phyloP scores from a whole-genome alignment of 1,140 invertebrate genomes.

The Liolophura sinensis region DNA sequence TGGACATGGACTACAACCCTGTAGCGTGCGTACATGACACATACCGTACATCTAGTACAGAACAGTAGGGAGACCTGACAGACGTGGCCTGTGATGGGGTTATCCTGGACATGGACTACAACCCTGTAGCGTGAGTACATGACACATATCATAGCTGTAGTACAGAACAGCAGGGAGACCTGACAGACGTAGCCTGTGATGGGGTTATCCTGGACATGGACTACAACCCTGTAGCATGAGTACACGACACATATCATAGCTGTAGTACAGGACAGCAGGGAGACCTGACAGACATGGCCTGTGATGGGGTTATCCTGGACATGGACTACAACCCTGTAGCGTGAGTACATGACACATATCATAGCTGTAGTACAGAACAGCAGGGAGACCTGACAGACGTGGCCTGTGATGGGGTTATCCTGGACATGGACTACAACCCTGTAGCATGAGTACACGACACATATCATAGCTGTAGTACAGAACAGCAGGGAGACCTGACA shows the following conservation, averaged over 20 bases:
- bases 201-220: constrained; percentile 56
- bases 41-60: too few species aligned
- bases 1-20: constrained; percentile 25
- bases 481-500: constrained; percentile 4
- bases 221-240: constrained; percentile 43
- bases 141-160: too few species aligned
- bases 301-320: constrained; percentile 55
- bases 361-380: constrained; percentile 5
- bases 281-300: constrained; percentile 24
- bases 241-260: not conserved
- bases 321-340: constrained; percentile 48
- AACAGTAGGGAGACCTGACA: too few species aligned
- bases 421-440: constrained; percentile 25
- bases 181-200: constrained; percentile 39
- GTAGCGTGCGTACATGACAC: constrained; percentile 12
- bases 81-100: constrained; percentile 51
- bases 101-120: constrained; percentile 55
- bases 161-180: too few species aligned
- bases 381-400: constrained; percentile 12
- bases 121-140: constrained; percentile 33
- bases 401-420: constrained; percentile 32
- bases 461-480: constrained; percentile 8
- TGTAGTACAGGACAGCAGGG: too few species aligned
- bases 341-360: constrained; percentile 30
- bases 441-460: constrained; percentile 11